These are phyloP conservation scores for Taeniopygia guttata DNA, from an alignment of 2,797 vertebrate genomes.

Conservation along the genomic window DNA sequence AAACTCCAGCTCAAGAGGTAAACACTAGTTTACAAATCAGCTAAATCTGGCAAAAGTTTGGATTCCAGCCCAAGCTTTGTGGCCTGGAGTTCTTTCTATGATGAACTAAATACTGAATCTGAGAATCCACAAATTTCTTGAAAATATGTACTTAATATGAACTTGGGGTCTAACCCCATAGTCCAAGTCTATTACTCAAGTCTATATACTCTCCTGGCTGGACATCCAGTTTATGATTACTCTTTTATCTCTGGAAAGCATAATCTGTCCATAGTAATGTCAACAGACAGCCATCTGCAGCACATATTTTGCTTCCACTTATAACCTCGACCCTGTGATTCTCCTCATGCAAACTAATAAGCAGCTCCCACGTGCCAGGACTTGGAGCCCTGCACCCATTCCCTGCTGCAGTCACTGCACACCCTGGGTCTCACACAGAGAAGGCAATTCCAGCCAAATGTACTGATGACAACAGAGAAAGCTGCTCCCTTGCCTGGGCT, in stretches of 20 bases:
- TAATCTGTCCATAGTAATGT: conserved; percentile 45
- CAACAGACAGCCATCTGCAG: conserved; percentile 42
- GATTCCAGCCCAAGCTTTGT: not conserved
- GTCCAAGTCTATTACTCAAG: conserved; percentile 28
- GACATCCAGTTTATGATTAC: conserved; percentile 32
- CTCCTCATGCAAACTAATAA: not conserved
- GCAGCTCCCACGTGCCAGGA: not conserved
- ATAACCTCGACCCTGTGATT: conserved; percentile 18
- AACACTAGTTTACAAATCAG: not conserved
- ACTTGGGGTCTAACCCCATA: conserved; percentile 9
- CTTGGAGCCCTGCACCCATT: not conserved
- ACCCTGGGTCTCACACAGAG: not conserved
- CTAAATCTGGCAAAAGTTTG: not conserved
- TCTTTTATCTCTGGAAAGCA: conserved; percentile 55
- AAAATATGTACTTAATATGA: conserved; percentile 32
- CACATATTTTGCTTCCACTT: conserved; percentile 49
- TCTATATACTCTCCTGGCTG: conserved; percentile 27
- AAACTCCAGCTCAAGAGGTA: not conserved
- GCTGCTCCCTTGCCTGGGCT: not conserved
- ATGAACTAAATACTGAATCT: not conserved
- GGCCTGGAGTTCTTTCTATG: not conserved
- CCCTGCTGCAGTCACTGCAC: not conserved
- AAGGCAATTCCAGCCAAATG: not conserved
- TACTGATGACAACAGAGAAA: not conserved
- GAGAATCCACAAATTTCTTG: conserved; percentile 20